phyloP scores from a whole-genome alignment of 2,888 invertebrate species.

The Drosophila quinaria region DNA sequence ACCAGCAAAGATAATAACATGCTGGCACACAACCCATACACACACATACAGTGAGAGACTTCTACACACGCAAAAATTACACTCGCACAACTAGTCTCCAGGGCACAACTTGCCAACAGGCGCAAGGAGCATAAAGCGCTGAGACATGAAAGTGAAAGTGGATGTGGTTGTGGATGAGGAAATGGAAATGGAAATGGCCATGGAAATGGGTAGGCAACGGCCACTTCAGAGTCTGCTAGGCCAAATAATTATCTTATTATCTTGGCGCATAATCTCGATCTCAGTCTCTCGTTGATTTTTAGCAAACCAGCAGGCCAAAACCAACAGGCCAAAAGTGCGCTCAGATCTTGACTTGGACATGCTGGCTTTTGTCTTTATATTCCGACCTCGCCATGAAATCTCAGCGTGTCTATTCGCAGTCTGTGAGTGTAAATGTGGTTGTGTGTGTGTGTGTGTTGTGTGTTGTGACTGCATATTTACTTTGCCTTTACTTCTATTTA shows the following conservation, averaged over 20 bases:
- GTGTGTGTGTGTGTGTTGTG: constrained; percentile 13
- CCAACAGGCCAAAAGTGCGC: constrained; percentile 9
- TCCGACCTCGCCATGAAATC: constrained; percentile 59
- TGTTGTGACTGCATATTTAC: constrained; percentile 42
- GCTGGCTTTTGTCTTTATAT: constrained; percentile 65
- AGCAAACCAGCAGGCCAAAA: constrained; percentile 36
- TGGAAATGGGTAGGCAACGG: constrained; percentile 29
- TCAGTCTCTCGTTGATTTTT: constrained; percentile 50
- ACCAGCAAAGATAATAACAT: constrained; percentile 74
- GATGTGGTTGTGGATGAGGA: constrained; percentile 58
- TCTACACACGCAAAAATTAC: constrained; percentile 54
- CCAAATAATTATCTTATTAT: constrained; percentile 79
- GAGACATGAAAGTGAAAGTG: constrained; percentile 69
- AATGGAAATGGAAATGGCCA: constrained; percentile 28
- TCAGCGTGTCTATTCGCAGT: constrained; percentile 38
- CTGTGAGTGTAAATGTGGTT: constrained; percentile 4
- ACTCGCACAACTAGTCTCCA: constrained; percentile 73
- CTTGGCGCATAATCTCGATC: constrained; percentile 72
- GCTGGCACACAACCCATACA: constrained; percentile 35
- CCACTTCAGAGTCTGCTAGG: constrained; percentile 50
- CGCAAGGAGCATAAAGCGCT: constrained; percentile 73
- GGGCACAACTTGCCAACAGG: constrained; percentile 79
- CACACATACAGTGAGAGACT: constrained; percentile 4
- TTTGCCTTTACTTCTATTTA: constrained; percentile 59
- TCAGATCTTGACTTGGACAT: constrained; percentile 56